Percentiles rank a stretch among this genome's conserved stretches.
Conservation (phyloP, 2,888 invertebrate species). For the Achlya flavicornis region DNA sequence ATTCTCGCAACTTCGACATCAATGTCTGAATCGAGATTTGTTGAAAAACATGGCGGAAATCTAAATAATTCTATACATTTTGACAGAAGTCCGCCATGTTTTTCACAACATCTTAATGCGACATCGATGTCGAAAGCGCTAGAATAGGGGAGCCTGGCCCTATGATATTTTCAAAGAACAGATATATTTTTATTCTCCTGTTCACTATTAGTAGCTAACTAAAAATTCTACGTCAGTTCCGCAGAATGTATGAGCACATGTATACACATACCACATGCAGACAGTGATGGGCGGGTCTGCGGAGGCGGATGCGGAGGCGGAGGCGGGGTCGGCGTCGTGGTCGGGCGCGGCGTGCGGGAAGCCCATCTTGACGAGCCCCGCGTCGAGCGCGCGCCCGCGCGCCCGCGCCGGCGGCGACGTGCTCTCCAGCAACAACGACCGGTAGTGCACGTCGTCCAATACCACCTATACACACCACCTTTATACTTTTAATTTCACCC, state of each 20-base stretch:
- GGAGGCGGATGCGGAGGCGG: slow-evolving; percentile 65
- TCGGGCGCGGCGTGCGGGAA: slow-evolving; percentile 92
- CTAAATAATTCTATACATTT: too few relatives aligned
- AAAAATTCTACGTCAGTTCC: too few relatives aligned
- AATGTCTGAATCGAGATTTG: too few relatives aligned
- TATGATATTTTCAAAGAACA: too few relatives aligned
- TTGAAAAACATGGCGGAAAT: too few relatives aligned
- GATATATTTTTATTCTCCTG: too few relatives aligned
- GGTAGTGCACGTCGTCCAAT: slow-evolving; percentile 89
- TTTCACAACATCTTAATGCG: too few relatives aligned
- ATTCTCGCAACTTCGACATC: too few relatives aligned
- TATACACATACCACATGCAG: slow-evolving; percentile 96
- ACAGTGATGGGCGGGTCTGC: slow-evolving; percentile 90
- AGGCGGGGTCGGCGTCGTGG: slow-evolving; percentile 70
- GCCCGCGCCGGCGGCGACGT: slow-evolving; percentile 82
- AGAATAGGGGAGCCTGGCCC: too few relatives aligned
- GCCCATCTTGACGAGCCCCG: slow-evolving; percentile 96
- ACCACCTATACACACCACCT: slow-evolving; percentile 78
- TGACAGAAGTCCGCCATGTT: too few relatives aligned
- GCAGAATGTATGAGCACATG: background rate
- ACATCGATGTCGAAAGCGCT: too few relatives aligned
- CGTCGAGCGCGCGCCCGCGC: slow-evolving; percentile 86
- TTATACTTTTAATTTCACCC: background rate
- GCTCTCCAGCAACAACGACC: slow-evolving; percentile 82
- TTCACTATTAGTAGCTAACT: too few relatives aligned